Evolutionary conservation across 2,888 invertebrate genomes (phyloP).

Genomic region (Apamea monoglypha): DNA sequence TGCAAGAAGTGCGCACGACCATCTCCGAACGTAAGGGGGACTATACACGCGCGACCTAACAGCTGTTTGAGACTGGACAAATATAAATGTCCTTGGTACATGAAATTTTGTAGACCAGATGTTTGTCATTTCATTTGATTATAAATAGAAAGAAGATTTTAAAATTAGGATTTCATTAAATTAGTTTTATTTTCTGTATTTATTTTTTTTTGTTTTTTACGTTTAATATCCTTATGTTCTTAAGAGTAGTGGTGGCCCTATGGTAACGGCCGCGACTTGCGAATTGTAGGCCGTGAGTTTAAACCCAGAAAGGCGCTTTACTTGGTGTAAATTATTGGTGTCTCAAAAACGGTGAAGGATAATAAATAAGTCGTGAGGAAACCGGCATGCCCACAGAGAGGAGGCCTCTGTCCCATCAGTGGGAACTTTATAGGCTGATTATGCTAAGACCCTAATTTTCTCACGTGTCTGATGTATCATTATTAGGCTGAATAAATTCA

Average conservation of each 20-base stretch:
- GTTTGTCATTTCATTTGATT: slow-evolving; percentile 58
- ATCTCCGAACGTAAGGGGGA: slow-evolving; percentile 74
- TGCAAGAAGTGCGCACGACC: slow-evolving; percentile 80
- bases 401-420: neutral
- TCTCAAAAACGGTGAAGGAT: neutral
- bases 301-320: neutral
- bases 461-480: neutral
- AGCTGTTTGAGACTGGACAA: slow-evolving; percentile 63
- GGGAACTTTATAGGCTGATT: neutral
- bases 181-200: neutral
- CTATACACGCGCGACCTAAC: slow-evolving; percentile 70
- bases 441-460: neutral
- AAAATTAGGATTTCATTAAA: slow-evolving; percentile 42
- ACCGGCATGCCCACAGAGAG: neutral
- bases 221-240: neutral
- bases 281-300: neutral
- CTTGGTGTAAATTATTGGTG: neutral
- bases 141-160: slow-evolving; percentile 62
- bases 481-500: slow-evolving; percentile 3
- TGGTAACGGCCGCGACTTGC: neutral
- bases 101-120: slow-evolving; percentile 66
- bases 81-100: slow-evolving; percentile 69
- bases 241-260: neutral
- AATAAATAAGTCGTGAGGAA: neutral
- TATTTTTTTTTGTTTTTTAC: neutral